Percentiles rank a stretch among this genome's conserved stretches.
These are phyloP conservation scores for Alexandromys oeconomus DNA, from an alignment of 2,797 vertebrate species.

Conservation along the genomic window DNA sequence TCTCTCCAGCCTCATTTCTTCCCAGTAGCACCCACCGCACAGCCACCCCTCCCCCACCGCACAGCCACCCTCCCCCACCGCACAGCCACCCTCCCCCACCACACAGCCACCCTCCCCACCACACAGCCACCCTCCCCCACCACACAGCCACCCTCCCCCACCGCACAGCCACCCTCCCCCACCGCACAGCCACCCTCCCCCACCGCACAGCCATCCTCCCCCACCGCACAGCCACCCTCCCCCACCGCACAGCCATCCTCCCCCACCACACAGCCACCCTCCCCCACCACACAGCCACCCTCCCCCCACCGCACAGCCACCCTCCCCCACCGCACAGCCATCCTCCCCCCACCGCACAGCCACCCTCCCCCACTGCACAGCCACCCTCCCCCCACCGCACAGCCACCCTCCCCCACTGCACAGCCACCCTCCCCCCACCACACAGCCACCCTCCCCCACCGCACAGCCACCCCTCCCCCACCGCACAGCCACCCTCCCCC, in stretches of 20 bases:
- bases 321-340: accelerated
- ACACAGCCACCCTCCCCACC: accelerated
- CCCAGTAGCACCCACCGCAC: not conserved
- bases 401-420: accelerated
- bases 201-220: too few relatives aligned
- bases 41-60: not conserved
- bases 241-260: too few relatives aligned
- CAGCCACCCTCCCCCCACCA: not conserved
- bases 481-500: accelerated
- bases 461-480: accelerated
- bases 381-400: accelerated
- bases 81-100: not conserved
- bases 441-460: accelerated
- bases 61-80: accelerated
- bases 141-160: not conserved
- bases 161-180: not conserved
- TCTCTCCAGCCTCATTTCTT: not conserved
- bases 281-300: accelerated
- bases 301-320: not conserved
- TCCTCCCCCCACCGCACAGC: accelerated
- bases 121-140: accelerated
- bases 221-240: accelerated
- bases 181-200: accelerated
- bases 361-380: accelerated
- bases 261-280: accelerated